Base-by-base conservation (phyloP, 2,888 invertebrate genomes). In the Athalia rosae region DNA sequence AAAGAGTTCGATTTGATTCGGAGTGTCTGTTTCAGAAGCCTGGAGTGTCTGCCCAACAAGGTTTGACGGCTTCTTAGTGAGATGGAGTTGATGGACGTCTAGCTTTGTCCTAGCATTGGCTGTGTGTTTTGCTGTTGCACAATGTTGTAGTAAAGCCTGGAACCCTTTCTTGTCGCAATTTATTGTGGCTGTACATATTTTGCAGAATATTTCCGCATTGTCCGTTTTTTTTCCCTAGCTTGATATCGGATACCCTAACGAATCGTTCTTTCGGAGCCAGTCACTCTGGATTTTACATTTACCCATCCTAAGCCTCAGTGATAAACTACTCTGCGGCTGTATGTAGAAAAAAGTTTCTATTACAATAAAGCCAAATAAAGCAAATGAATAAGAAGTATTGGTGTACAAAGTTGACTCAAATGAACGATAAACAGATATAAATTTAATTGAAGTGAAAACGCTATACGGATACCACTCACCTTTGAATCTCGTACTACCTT, bases 91-190 rank as follows among this genome's bases (percentile, higher is more conserved):
- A 67, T n/a, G 50, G 41, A 53, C 2, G 67, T 67, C 53, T 9
- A 67, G 67, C 53, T 67, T 67, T 28, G 53, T 53, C 53, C 11
- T 50, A 53, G 53, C 67, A 67, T 67, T 67, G n/a, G 28, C 41
- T 53, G 50, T n/a, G 41, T 67, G 67, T 53, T 67, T 67, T 53
- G 67, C 53, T 67, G 67, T 67, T 4, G 11, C 15, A 11, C 1
- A 28, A 67, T 67, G 50, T 50, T 53, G 67, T 53, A 6, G 9
- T 5, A 67, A 11, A 53, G 67, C 67, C 41, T 67, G 67, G 15
- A 53, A 67, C 9, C 67, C 53, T 53, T 67, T 67, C 3, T 67
- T 67, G 67, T 67, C 67, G 11, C 67, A 67, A 53, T 50, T 67
- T 50, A 67, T 50, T 28, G 67, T 67, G 8, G 48, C 28, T 9